phyloP scores from a whole-genome alignment of 2,113 vertebrate genomes.

The Megalops atlanticus region DNA sequence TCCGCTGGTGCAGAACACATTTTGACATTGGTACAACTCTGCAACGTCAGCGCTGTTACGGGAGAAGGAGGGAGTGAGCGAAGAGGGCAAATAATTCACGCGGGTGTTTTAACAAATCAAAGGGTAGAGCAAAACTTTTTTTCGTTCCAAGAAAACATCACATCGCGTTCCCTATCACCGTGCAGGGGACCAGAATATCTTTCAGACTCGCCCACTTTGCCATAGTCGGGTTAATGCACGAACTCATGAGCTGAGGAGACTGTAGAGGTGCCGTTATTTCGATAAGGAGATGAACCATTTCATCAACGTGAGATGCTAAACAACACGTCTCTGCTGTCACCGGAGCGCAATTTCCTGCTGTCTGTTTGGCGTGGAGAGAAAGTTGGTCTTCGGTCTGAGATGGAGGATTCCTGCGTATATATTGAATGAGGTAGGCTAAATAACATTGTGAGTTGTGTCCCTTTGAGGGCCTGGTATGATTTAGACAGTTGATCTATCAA shows the following conservation, averaged over 20 bases:
- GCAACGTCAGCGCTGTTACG: slow-evolving; percentile 64
- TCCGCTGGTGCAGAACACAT: slow-evolving; percentile 18
- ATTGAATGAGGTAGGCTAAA: slow-evolving; percentile 62
- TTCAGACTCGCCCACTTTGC: slow-evolving; percentile 23
- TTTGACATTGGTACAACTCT: slow-evolving; percentile 38
- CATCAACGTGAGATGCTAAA: slow-evolving; percentile 46
- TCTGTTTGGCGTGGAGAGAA: slow-evolving; percentile 41
- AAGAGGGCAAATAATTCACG: slow-evolving; percentile 44
- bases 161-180: slow-evolving; percentile 39
- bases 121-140: slow-evolving; percentile 36
- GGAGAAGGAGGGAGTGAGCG: slow-evolving; percentile 52
- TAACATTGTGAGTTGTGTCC: slow-evolving; percentile 25
- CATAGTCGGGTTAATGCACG: slow-evolving; percentile 38
- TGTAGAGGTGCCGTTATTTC: slow-evolving; percentile 32
- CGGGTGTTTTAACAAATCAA: slow-evolving; percentile 48
- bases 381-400: slow-evolving; percentile 46
- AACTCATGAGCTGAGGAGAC: slow-evolving; percentile 20
- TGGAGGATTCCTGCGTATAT: slow-evolving; percentile 63
- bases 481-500: background rate
- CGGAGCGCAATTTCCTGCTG: slow-evolving; percentile 49
- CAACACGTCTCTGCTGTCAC: slow-evolving; percentile 35
- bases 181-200: slow-evolving; percentile 14
- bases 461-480: slow-evolving; percentile 18
- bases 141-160: slow-evolving; percentile 58
- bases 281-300: slow-evolving; percentile 25